Percentiles rank a stretch among this genome's conserved stretches.
Conservation (phyloP, 2,797 vertebrate species). For the Natrix natrix region DNA sequence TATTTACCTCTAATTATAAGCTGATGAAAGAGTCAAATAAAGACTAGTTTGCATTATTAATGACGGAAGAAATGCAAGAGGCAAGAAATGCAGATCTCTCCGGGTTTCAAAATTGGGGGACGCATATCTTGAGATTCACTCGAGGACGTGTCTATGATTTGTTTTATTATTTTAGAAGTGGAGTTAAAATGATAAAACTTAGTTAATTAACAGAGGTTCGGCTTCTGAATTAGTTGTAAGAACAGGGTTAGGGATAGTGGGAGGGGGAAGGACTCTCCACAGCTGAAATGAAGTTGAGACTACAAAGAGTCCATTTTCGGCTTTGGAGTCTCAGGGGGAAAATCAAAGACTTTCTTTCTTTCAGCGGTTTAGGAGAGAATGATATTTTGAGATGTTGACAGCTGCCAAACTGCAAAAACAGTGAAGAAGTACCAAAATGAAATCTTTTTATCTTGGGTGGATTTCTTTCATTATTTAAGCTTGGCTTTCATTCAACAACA, state of each 20-base stretch:
- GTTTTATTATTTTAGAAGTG: conserved; percentile 61
- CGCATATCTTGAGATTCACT: conserved; percentile 54
- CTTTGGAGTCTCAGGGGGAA: conserved; percentile 65
- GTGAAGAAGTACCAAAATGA: conserved; percentile 55
- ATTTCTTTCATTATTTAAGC: conserved; percentile 54
- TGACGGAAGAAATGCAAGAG: conserved; percentile 62
- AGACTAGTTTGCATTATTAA: conserved; percentile 72
- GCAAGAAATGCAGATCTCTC: conserved; percentile 38
- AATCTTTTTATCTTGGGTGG: conserved; percentile 62
- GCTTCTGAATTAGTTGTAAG: conserved; percentile 63
- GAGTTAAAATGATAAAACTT: conserved; percentile 63
- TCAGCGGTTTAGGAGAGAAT: conserved; percentile 72
- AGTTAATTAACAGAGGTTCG: conserved; percentile 69
- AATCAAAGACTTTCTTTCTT: conserved; percentile 74
- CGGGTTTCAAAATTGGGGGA: conserved; percentile 59
- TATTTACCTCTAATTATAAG: conserved; percentile 71
- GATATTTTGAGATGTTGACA: conserved; percentile 76
- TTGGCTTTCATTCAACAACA: conserved; percentile 44
- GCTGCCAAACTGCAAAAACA: conserved; percentile 71
- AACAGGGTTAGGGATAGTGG: neutral
- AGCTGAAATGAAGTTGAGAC: conserved; percentile 67
- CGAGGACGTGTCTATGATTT: neutral
- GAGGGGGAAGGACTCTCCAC: neutral
- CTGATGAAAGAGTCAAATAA: conserved; percentile 60
- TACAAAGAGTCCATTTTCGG: conserved; percentile 75